Evolutionary conservation across 2,888 invertebrate species (phyloP).

Genomic region (Drosophila villosipedis): DNA sequence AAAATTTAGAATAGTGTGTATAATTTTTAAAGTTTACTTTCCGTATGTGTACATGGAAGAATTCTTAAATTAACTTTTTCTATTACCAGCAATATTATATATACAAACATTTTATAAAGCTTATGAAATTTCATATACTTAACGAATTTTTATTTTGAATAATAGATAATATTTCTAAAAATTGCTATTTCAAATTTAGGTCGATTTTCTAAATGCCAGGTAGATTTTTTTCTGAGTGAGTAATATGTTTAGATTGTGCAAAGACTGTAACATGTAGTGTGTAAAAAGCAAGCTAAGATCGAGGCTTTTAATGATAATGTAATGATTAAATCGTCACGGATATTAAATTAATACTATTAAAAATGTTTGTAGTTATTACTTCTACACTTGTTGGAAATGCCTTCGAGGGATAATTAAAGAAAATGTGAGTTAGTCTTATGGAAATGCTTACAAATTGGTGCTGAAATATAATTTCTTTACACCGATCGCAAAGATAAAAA

Average conservation of each 20-base stretch:
- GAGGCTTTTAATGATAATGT: background rate
- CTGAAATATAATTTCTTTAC: background rate
- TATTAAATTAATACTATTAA: constrained; percentile 3
- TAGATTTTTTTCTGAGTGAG: background rate
- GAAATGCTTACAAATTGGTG: background rate
- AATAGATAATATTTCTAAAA: background rate
- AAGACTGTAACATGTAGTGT: background rate
- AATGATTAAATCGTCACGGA: constrained; percentile 10
- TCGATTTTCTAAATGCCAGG: background rate
- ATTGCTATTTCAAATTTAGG: background rate
- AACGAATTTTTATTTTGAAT: background rate
- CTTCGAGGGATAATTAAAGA: background rate
- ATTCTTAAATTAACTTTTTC: background rate
- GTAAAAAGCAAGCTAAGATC: background rate
- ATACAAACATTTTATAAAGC: background rate
- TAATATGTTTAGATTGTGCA: background rate
- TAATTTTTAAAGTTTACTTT: background rate
- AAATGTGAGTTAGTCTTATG: background rate
- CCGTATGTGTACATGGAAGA: background rate
- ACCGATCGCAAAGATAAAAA: background rate
- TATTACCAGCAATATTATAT: background rate
- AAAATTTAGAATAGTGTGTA: rapidly evolving
- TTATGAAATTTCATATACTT: background rate
- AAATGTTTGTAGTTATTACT: background rate
- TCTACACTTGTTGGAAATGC: background rate